Evolutionary conservation across 2,888 invertebrate species (phyloP).

Genomic region (Plebejus anna): DNA sequence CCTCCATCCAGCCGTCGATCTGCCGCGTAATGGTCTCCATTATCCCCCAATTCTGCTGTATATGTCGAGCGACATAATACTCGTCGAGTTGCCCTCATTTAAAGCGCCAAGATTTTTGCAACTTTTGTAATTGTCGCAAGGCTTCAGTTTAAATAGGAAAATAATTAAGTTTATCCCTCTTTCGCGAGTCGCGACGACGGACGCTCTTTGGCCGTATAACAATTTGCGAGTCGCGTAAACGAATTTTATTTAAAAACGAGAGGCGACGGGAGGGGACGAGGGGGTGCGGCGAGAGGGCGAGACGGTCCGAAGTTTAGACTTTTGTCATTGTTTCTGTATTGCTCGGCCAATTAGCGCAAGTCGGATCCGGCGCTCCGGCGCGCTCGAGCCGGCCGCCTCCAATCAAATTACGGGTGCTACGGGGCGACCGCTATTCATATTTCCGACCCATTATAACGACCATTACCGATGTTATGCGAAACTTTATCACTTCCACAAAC

Average conservation of each 20-base stretch:
- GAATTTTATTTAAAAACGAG: constrained; percentile 76
- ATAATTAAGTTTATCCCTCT: constrained; percentile 67
- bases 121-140: constrained; percentile 43
- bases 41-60: constrained; percentile 29
- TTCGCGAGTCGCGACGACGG: constrained; percentile 61
- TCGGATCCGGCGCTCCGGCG: constrained; percentile 56
- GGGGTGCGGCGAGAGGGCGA: constrained; percentile 52
- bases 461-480: constrained; percentile 53
- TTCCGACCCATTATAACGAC: constrained; percentile 56
- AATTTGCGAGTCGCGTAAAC: constrained; percentile 71
- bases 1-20: constrained; percentile 59
- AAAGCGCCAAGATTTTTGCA: constrained; percentile 27
- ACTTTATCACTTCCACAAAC: constrained; percentile 55
- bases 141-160: constrained; percentile 52
- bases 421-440: constrained; percentile 53
- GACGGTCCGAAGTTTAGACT: constrained; percentile 58
- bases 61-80: constrained; percentile 6
- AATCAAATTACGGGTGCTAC: constrained; percentile 63
- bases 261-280: constrained; percentile 52
- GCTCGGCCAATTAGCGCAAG: constrained; percentile 75
- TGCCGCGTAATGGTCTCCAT: constrained; percentile 39
- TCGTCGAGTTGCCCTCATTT: not conserved
- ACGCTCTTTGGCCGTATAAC: constrained; percentile 62
- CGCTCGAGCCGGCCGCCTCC: constrained; percentile 53
- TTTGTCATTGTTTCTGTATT: constrained; percentile 77